A percentile compares a stretch with the other conserved stretches of the same genome.
phyloP scores from a whole-genome alignment of 2,888 invertebrate species.

The Microctonus brassicae region DNA sequence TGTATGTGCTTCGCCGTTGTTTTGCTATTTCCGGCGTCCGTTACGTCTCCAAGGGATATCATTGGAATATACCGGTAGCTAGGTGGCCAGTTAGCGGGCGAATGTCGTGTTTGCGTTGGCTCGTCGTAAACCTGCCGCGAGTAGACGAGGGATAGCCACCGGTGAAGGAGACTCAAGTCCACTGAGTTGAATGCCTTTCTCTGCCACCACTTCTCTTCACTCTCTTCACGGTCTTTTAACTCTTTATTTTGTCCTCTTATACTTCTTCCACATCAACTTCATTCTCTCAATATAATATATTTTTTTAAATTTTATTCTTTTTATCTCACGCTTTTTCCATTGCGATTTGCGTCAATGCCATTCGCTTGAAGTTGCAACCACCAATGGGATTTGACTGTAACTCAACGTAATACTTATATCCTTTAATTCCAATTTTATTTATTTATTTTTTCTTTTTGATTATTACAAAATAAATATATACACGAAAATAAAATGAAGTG shows the following conservation, averaged over 20 bases:
- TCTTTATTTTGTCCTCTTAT: conserved; percentile 13
- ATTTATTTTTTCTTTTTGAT: not conserved
- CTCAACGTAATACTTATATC: not conserved
- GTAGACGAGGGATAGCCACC: conserved; percentile 51
- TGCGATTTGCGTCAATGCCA: conserved; percentile 12
- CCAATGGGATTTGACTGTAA: not conserved
- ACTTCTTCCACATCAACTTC: conserved; percentile 41
- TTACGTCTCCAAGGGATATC: conserved; percentile 12
- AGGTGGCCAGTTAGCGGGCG: conserved; percentile 64
- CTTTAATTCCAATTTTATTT: not conserved
- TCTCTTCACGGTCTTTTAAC: conserved; percentile 31
- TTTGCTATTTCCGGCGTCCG: conserved; percentile 19
- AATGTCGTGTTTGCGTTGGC: conserved; percentile 64
- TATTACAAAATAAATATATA: not conserved
- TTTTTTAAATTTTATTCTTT: conserved; percentile 20
- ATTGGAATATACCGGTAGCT: conserved; percentile 56
- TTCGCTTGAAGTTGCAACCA: not conserved
- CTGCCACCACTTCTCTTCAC: conserved; percentile 19
- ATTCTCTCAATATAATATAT: conserved; percentile 29
- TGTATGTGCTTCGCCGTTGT: not conserved
- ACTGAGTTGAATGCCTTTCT: conserved; percentile 1
- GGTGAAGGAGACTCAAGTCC: conserved; percentile 34
- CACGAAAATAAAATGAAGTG: not conserved
- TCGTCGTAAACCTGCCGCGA: conserved; percentile 63
- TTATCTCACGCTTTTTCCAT: conserved; percentile 18